Conservation (phyloP, 2,113 vertebrate species). For the Theristicus caerulescens region DNA sequence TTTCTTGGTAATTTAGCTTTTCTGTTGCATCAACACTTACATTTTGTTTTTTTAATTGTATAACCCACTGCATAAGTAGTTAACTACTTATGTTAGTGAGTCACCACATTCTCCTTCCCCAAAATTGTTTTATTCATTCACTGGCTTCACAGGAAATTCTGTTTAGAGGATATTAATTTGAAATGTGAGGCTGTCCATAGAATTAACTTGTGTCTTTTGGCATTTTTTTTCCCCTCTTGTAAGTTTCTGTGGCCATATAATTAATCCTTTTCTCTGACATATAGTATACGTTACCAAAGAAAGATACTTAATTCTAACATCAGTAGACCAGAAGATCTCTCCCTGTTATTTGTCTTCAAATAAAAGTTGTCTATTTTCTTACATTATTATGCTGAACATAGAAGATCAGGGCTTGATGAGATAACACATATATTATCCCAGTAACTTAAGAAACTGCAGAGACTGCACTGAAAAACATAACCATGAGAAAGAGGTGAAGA, state of each 20-base stretch:
- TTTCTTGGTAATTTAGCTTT: background rate
- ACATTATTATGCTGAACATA: background rate
- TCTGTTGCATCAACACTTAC: background rate
- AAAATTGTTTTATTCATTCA: background rate
- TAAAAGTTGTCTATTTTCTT: background rate
- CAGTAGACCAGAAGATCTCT: background rate
- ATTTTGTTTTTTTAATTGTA: background rate
- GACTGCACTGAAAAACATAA: background rate
- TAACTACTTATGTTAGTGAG: background rate
- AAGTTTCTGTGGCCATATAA: background rate
- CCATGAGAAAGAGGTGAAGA: background rate
- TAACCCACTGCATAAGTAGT: background rate
- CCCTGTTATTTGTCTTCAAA: background rate
- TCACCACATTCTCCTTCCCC: background rate
- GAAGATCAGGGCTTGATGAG: background rate
- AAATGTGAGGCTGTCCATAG: background rate
- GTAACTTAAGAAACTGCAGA: background rate
- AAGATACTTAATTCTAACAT: background rate
- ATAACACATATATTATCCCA: background rate
- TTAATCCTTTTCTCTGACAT: background rate
- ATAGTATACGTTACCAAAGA: background rate
- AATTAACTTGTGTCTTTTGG: background rate
- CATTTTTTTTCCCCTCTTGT: background rate
- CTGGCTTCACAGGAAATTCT: background rate
- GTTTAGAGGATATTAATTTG: background rate